Evolutionary conservation across 37 sponge, comb jelly and placozoan species (phyloP).

Genomic region (Theonella swinhoei): DNA sequence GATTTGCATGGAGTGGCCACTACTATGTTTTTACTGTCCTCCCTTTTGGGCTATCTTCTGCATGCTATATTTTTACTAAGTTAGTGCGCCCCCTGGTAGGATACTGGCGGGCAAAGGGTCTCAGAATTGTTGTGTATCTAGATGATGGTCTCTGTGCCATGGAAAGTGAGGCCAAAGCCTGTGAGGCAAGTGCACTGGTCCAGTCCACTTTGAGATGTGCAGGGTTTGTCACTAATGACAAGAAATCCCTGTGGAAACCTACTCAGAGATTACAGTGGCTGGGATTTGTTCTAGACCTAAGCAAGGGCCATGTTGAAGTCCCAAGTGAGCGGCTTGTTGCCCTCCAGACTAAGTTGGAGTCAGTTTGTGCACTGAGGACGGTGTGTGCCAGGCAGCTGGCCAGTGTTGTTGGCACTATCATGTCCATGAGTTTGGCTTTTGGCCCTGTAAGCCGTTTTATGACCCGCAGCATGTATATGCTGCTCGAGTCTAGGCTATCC

Average conservation of each 20-base stretch:
- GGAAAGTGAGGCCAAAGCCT: neutral
- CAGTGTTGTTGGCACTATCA: neutral
- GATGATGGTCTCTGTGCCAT: conserved; percentile 44
- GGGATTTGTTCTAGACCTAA: conserved; percentile 28
- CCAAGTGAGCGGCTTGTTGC: conserved; percentile 3
- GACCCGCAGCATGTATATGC: neutral
- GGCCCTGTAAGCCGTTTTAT: neutral
- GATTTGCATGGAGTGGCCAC: conserved; percentile 16
- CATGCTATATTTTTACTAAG: conserved; percentile 44
- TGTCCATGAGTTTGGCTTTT: neutral
- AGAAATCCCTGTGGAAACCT: conserved; percentile 18
- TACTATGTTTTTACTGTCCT: conserved; percentile 28
- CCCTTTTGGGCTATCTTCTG: conserved; percentile 44
- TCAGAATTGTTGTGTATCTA: conserved; percentile 31
- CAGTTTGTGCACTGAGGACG: too few relatives aligned
- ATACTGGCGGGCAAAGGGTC: conserved; percentile 23
- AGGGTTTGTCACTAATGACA: conserved; percentile 9
- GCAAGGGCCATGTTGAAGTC: conserved; percentile 9
- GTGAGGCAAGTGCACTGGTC: neutral
- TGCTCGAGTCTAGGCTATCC: too few relatives aligned
- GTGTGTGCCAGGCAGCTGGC: neutral
- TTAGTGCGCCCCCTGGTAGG: conserved; percentile 19
- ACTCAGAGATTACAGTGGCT: conserved; percentile 10
- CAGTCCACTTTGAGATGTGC: neutral
- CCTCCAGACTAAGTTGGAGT: too few relatives aligned